Base-by-base conservation (phyloP, 2,888 invertebrate genomes). In the Pachycephus smyrnensis region DNA sequence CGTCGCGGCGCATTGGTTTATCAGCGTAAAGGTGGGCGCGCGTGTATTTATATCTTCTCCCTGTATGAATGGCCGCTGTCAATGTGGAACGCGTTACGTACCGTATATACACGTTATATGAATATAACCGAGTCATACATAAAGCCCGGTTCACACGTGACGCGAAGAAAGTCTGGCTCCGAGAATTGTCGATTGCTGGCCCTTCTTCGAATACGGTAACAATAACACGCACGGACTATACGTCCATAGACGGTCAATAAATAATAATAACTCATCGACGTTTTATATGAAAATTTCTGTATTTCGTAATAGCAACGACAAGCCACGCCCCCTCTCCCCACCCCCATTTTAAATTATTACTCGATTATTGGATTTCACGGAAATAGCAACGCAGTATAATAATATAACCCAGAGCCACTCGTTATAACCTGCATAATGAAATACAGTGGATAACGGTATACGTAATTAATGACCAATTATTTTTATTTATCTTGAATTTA, bases 61-160 rank as follows among this genome's bases (percentile, higher is more conserved):
- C 36, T 74, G 74, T 74, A 74, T 74, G 74, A 74, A 74, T 74
- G 74, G 37, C n/a, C 36, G 74, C 32, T n/a, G 74, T 23, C 71
- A 71, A 33, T 71, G 71, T 71, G 31, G 12, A 33, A 71, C 32
- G 71, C 32, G 12, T 31, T 69, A 31, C 36, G 15, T 33, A 76
- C 55, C 55, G 11, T 33, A 35, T 75, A 75, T 35, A 23, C 3
- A 75, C 33, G 33, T 31, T 69, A 32, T 69, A 76, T 12, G 32
- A 71, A 71, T 12, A 55, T 23, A 55, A 23, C 6, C 1, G 6
- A 40, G 40, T 15, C 40, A 40, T 15, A 40, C 6, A 23, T 55
- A 55, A 55, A 55, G 55, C 55, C 55, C 55, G 55, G 23, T 55
- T 55, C 15, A 55, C 55, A 55, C 55, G 9, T 4, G 15, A 40